Base-by-base conservation (phyloP, 2,888 invertebrate genomes). In the Caenorhabditis panamensis region DNA sequence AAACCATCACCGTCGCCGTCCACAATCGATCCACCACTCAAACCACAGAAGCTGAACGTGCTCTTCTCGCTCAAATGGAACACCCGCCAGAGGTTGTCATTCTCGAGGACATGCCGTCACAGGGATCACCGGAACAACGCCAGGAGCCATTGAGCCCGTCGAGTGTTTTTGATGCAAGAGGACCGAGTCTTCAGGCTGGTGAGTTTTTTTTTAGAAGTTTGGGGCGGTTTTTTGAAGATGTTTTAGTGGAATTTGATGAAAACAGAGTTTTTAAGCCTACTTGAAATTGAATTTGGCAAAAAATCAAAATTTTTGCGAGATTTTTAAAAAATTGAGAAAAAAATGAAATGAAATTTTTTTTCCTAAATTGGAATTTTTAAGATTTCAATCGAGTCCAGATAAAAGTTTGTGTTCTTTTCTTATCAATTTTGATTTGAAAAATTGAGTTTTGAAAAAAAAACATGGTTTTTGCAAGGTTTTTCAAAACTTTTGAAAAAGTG, bases 91-190 rank as follows among this genome's bases (percentile, higher is more conserved):
- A n/a, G n/a, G n/a, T n/a, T n/a, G n/a, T n/a, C n/a, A n/a, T n/a
- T n/a, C n/a, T n/a, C n/a, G n/a, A n/a, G n/a, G n/a, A n/a, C n/a
- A n/a, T n/a, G n/a, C n/a, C n/a, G n/a, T n/a, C n/a, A n/a, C n/a
- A n/a, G n/a, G n/a, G 36, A 36, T 22, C 24, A 11, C 51, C 24
- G 51, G 51, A 53, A 53, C 24, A 22, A 11, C 49, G 9, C n/a
- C n/a, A n/a, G n/a, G 75, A 80, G 37, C 80, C 80, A 13, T 54
- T 80, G 58, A 73, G 73, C 47, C 80, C 80, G 28, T 80, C 80
- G 8, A 71, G 69, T 49, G 80, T 80, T 1, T 80, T 80, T 47
- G 80, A 80, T 49, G 80, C 80, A 0, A 22, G 80, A 13, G 80
- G 80, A 37, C 80, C 80, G n/a, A 61, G 47, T 49, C 58, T 76